phyloP scores from a whole-genome alignment of 30 jellyfish, hydroid and myxozoan species.

The Sanderia malayensis region DNA sequence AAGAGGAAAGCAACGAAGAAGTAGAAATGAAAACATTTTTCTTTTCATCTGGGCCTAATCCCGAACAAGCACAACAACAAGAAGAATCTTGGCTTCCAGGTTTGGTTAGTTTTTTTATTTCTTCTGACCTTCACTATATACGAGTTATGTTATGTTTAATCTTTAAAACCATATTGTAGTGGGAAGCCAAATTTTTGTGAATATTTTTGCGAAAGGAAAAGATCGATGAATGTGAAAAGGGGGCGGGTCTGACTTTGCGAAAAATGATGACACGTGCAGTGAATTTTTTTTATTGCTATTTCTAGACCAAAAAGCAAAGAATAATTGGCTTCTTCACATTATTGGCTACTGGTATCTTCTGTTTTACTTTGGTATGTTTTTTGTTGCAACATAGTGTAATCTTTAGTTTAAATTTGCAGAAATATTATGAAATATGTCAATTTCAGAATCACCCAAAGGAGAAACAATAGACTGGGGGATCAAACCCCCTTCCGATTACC shows the following conservation, averaged over 20 bases:
- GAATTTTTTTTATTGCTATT: neutral
- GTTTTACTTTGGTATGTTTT: conserved; percentile 82
- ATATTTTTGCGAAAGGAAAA: too few species aligned
- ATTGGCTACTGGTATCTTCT: conserved; percentile 57
- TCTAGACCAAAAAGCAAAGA: conserved; percentile 76
- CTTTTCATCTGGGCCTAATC: conserved; percentile 50
- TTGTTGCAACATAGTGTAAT: too few species aligned
- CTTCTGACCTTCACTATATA: neutral
- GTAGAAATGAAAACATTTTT: conserved; percentile 70
- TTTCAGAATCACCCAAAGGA: too few species aligned
- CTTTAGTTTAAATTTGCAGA: too few species aligned
- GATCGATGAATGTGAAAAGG: too few species aligned
- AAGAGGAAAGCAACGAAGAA: conserved; percentile 36
- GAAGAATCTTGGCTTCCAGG: conserved; percentile 77
- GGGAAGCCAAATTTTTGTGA: neutral
- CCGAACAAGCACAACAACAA: conserved; percentile 13
- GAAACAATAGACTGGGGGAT: too few species aligned
- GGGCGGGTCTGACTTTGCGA: too few species aligned
- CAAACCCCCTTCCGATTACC: too few species aligned
- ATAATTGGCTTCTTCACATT: conserved; percentile 76
- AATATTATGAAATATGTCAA: too few species aligned
- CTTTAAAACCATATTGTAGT: neutral
- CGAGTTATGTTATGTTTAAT: neutral
- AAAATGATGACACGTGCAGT: too few species aligned
- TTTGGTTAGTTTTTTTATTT: conserved; percentile 39